phyloP scores from a whole-genome alignment of 2,797 vertebrate species.

The Leptoclinus maculatus region DNA sequence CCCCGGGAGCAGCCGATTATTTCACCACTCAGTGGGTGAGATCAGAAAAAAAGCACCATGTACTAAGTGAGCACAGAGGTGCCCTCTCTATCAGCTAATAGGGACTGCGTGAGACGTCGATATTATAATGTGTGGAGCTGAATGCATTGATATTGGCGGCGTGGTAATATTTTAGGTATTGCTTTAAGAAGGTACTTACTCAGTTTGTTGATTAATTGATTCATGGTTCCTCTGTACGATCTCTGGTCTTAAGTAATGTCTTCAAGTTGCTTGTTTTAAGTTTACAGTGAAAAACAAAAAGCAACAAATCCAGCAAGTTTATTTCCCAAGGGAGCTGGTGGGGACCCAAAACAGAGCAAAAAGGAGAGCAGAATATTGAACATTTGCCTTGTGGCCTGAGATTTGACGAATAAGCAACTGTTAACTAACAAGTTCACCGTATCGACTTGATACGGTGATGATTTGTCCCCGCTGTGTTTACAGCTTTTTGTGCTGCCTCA shows the following conservation, averaged over 20 bases:
- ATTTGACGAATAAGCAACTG: not conserved
- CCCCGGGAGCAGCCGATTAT: slow-evolving; percentile 64
- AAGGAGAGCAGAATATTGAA: not conserved
- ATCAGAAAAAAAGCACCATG: slow-evolving; percentile 44
- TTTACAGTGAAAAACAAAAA: not conserved
- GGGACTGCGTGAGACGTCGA: not conserved
- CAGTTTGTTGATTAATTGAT: not conserved
- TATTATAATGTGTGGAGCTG: not conserved
- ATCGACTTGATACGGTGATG: not conserved
- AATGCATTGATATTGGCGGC: not conserved
- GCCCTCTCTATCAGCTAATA: slow-evolving; percentile 9
- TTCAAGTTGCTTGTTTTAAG: not conserved
- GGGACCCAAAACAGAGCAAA: not conserved
- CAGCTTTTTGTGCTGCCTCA: not conserved
- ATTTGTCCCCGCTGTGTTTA: not conserved
- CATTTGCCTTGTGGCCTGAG: not conserved
- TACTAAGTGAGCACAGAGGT: slow-evolving; percentile 28
- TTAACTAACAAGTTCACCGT: not conserved
- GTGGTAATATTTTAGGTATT: not conserved
- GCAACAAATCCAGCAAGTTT: not conserved
- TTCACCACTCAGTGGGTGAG: slow-evolving; percentile 54
- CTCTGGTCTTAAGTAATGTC: not conserved
- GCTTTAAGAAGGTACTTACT: not conserved
- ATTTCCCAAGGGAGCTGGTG: not conserved
- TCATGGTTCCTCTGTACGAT: not conserved